These are phyloP conservation scores for Toxostoma redivivum DNA, from an alignment of 2,113 vertebrate species.

Conservation along the genomic window DNA sequence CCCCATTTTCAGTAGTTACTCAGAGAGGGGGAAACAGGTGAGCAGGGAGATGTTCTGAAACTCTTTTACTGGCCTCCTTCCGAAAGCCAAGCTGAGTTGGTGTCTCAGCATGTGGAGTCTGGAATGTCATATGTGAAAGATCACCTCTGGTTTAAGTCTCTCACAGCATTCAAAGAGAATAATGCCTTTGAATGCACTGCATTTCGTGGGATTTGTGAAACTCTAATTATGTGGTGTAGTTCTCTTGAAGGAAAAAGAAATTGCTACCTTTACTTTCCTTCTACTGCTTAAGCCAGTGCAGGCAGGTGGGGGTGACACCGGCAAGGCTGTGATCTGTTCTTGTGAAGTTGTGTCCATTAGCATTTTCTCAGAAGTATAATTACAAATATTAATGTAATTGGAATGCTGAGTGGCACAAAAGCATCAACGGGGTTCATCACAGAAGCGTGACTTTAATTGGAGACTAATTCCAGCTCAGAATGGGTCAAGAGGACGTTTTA, in stretches of 20 bases:
- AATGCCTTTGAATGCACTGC: neutral
- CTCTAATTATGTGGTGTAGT: neutral
- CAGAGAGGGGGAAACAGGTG: neutral
- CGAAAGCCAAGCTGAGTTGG: accelerated
- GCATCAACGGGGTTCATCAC: neutral
- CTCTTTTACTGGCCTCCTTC: neutral
- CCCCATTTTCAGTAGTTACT: neutral
- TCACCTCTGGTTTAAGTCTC: neutral
- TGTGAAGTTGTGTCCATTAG: neutral
- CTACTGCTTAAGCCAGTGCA: neutral
- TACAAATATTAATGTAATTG: constrained; percentile 28
- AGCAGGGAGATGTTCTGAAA: neutral
- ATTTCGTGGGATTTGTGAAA: neutral
- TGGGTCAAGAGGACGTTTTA: neutral
- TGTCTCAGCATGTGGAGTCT: neutral
- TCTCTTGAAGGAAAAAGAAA: neutral
- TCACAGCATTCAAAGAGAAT: neutral
- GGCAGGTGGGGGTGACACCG: neutral
- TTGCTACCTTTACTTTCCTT: neutral
- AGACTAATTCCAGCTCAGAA: neutral
- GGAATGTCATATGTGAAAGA: neutral
- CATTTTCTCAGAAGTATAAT: constrained; percentile 16
- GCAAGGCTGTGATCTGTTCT: neutral
- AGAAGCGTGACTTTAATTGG: neutral
- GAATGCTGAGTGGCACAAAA: neutral